phyloP scores from a whole-genome alignment of 2,113 vertebrate genomes.

The Lonchura striata region DNA sequence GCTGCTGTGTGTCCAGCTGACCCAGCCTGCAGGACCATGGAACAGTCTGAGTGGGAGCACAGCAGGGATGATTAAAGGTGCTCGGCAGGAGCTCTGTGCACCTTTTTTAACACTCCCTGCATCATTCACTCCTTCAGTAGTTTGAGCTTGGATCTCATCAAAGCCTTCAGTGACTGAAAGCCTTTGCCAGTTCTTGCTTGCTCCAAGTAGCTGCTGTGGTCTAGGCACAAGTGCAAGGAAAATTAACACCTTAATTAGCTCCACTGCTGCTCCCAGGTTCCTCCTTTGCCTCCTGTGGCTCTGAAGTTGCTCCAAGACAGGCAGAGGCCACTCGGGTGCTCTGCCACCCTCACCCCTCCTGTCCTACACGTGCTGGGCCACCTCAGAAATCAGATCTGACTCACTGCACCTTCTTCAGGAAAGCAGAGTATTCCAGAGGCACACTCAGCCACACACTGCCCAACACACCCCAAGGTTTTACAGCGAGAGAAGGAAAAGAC shows the following conservation, averaged over 20 bases:
- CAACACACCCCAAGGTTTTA: neutral
- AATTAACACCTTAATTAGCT: neutral
- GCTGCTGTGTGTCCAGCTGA: too few species aligned
- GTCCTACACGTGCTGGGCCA: fast-evolving
- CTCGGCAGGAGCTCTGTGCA: conserved; percentile 12
- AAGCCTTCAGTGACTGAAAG: neutral
- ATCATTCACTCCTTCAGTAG: neutral
- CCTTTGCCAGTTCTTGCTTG: neutral
- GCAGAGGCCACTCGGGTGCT: neutral
- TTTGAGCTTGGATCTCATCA: neutral
- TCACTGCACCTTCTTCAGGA: neutral
- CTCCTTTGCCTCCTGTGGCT: neutral
- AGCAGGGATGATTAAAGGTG: conserved; percentile 15
- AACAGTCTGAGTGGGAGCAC: neutral
- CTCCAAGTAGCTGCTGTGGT: neutral
- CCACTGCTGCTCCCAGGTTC: fast-evolving
- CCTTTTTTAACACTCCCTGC: conserved; percentile 9
- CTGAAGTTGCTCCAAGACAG: neutral
- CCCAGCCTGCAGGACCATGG: neutral
- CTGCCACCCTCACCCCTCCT: neutral
- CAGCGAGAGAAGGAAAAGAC: neutral
- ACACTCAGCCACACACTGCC: fast-evolving
- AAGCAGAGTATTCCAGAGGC: neutral
- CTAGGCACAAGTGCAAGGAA: neutral
- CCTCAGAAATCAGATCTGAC: neutral